Evolutionary conservation across 2,888 invertebrate genomes (phyloP), one percentile per base, ranked within the genome.

Genomic region (Amphipyra tragopoginis): DNA sequence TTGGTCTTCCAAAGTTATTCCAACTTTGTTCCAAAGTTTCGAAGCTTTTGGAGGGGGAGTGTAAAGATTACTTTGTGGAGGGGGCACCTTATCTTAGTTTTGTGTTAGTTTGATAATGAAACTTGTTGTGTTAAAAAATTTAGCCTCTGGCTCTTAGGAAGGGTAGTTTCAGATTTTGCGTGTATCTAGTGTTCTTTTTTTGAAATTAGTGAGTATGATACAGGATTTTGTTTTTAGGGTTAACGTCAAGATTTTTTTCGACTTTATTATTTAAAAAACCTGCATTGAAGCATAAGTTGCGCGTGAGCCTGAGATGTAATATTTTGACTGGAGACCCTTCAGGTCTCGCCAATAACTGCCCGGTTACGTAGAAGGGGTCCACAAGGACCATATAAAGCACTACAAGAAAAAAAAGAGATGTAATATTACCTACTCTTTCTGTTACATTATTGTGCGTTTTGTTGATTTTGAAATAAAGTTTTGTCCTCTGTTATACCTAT

Each of bases 1-100:
- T 94, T 94, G 94, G 94, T 93, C 94, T 93, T 94, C 91, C 79
- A 88, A 94, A 94, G 94, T 94, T 94, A 92, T 94, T 94, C 91
- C 92, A 93, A 94, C 92, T 94, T 93, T 87, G 90, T 86, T 86
- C 81, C 54, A 52, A 86, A 87, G 86, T 90, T 89, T 75, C 77
- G 86, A 86, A 88, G 88, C 86, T 86, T 87, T 87, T 84, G 86
- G 82, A 55, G 87, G 89, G 90, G 86, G 87, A 85, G 85, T 83
- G 90, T 87, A 91, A 90, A 93, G 93, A 93, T 93, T 93, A 93
- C 89, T 90, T 90, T 86, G 86, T 86, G 84, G 79, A 84, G 86
- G 86, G 83, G 84, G 80, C 82, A 82, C 85, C 90, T 91, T 93
- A 93, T 93, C 93, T 92, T 86, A 86, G 88, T 87, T 85, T 88